phyloP scores from a whole-genome alignment of 2,113 vertebrate species.

The Oncorhynchus gorbuscha region DNA sequence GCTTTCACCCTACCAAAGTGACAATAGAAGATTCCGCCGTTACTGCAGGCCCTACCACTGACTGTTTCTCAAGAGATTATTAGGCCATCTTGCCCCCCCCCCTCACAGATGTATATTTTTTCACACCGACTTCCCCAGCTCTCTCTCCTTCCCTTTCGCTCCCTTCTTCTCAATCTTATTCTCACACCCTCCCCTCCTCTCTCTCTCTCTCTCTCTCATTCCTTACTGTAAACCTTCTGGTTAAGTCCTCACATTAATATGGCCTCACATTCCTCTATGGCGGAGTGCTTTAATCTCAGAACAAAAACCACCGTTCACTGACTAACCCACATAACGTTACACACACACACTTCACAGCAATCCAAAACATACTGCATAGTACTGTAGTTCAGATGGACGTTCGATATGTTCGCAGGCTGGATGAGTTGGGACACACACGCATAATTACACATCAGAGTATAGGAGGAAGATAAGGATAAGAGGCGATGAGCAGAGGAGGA shows the following conservation, averaged over 20 bases:
- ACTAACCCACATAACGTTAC: background rate
- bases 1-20: too few relatives aligned
- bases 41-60: background rate
- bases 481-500: constrained; percentile 61
- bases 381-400: background rate
- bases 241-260: background rate
- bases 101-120: too few relatives aligned
- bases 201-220: too few relatives aligned
- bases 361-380: too few relatives aligned
- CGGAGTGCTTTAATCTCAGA: background rate
- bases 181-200: too few relatives aligned
- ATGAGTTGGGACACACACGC: background rate
- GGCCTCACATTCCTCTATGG: background rate
- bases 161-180: background rate
- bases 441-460: constrained; percentile 68
- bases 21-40: too few relatives aligned
- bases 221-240: background rate
- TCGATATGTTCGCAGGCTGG: background rate
- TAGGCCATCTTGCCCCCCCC: background rate
- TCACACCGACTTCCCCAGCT: too few relatives aligned
- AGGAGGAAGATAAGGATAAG: constrained; percentile 56
- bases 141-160: background rate
- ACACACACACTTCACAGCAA: background rate
- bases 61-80: background rate
- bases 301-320: background rate